Conservation (phyloP, 2,113 vertebrate species). For the Triplophysa dalaica region DNA sequence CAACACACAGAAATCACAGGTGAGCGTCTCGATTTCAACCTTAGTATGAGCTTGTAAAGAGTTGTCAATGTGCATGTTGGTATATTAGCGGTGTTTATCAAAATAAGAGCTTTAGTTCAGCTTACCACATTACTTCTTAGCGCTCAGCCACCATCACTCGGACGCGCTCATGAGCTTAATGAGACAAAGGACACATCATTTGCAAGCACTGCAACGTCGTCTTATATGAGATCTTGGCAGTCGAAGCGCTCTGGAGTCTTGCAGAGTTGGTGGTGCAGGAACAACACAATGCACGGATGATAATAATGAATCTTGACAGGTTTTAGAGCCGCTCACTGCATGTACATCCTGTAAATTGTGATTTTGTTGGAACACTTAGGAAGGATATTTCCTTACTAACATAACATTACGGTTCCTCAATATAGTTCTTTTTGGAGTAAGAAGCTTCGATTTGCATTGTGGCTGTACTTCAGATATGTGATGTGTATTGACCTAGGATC, state of each 20-base stretch:
- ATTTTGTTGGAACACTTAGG: background rate
- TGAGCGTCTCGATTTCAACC: slow-evolving; percentile 60
- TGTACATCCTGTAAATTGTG: background rate
- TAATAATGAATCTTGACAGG: background rate
- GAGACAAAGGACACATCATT: background rate
- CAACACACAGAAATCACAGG: slow-evolving; percentile 94
- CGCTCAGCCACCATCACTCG: background rate
- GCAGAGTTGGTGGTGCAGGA: no score
- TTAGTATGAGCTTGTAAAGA: background rate
- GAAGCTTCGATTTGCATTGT: background rate
- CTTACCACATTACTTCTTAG: slow-evolving; percentile 41
- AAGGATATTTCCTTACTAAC: background rate
- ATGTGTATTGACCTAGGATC: background rate
- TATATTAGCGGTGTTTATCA: slow-evolving; percentile 13
- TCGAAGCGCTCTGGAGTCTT: no score
- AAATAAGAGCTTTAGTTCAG: slow-evolving; percentile 44
- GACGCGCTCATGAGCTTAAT: slow-evolving; percentile 31
- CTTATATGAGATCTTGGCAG: no score
- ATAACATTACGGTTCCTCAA: background rate
- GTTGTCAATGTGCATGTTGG: background rate
- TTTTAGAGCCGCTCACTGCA: background rate
- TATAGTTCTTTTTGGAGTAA: no score
- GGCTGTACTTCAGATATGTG: background rate
- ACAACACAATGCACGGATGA: background rate
- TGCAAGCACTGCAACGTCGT: background rate